Conservation (phyloP, 2,888 invertebrate species). For the Zeuzera pyrina region DNA sequence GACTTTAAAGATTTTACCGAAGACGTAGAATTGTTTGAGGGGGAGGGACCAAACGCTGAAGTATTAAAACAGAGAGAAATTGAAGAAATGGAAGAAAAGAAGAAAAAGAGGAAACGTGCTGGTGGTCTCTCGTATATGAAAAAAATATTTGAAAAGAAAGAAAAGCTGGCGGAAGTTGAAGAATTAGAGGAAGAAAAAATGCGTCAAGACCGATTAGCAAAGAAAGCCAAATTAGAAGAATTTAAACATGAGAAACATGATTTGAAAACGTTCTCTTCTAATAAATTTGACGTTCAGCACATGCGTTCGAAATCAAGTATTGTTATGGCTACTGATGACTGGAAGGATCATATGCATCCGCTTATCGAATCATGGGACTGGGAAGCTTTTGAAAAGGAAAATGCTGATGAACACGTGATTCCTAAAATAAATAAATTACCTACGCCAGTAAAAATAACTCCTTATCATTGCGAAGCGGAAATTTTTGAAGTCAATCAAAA, state of each 20-base stretch:
- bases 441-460: slow-evolving; percentile 58
- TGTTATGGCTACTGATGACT: slow-evolving; percentile 63
- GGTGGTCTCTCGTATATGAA: slow-evolving; percentile 76
- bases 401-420: slow-evolving; percentile 57
- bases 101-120: slow-evolving; percentile 74
- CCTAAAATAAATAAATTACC: slow-evolving; percentile 61
- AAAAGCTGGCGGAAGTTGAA: slow-evolving; percentile 76
- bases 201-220: slow-evolving; percentile 46
- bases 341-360: slow-evolving; percentile 76
- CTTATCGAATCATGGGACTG: slow-evolving; percentile 77
- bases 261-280: slow-evolving; percentile 53
- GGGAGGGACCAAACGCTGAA: slow-evolving; percentile 79
- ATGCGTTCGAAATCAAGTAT: slow-evolving; percentile 68
- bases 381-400: slow-evolving; percentile 76
- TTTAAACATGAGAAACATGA: slow-evolving; percentile 62
- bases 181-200: slow-evolving; percentile 71
- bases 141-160: slow-evolving; percentile 85
- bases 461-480: slow-evolving; percentile 66
- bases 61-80: slow-evolving; percentile 75
- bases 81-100: slow-evolving; percentile 67
- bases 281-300: slow-evolving; percentile 64
- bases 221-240: slow-evolving; percentile 57
- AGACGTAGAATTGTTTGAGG: slow-evolving; percentile 77
- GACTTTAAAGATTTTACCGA: slow-evolving; percentile 75
- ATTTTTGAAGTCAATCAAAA: slow-evolving; percentile 64